Base-by-base conservation (phyloP, 2,113 vertebrate species). In the Colaptes auratus region DNA sequence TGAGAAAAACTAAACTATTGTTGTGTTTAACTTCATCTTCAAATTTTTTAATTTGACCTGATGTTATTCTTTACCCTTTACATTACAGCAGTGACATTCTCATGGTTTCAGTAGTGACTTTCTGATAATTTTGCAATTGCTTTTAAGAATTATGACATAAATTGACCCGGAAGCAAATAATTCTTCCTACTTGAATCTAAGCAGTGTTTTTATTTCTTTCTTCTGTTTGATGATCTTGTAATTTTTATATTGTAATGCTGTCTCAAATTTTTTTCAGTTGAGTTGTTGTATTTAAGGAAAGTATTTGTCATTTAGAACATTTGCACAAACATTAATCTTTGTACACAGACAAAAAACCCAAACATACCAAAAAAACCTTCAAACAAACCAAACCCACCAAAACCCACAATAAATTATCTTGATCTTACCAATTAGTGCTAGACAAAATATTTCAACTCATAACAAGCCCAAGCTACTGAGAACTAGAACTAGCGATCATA, bases 141-240 rank as follows among this genome's bases (percentile, higher is more conserved):
- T 95, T 94, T 91, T 65, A 70, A 78, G 67, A 96, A 96, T 91
- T 95, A 69, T 88, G 89, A 93, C 92, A 78, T 44, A 95, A 67
- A 84, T 78, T 55, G 44, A 77, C 36, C 42, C 65, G 72, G 78
- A 97, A 94, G 58, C 21, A 94, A 88, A 67, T 7, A 77, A 13
- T 3, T 48, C 8, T 88, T 82, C 4, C n/a, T 20, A 20, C 31
- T 87, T 70, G 56, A 75, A 70, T 39, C 33, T 61, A 81, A 77
- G 15, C 21, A 30, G 60, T 18, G 18, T 8, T 31, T 64, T 74
- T 55, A 3, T 53, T 66, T 73, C 8, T 65, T 77, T 50, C 9
- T 21, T 71, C 10, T 53, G 82, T 79, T 76, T 89, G 44, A 11
- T 64, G 36, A 71, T 27, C 46, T 48, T 48, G 46, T 48, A 48